Conservation (phyloP, 2,797 vertebrate genomes). For the Podargus strigoides region DNA sequence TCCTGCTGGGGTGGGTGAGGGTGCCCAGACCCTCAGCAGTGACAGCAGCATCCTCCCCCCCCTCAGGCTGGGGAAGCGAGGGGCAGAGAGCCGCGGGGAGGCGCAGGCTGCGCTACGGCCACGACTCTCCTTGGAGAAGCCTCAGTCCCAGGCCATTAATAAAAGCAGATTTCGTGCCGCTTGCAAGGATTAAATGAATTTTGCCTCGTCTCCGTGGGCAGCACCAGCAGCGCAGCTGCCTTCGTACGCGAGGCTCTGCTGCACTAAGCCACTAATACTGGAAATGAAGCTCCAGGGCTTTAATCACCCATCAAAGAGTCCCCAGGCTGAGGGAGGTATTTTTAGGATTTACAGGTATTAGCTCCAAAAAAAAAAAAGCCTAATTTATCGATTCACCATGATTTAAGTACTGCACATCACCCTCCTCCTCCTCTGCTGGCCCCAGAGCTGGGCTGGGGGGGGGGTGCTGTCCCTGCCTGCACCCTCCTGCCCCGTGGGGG, state of each 20-base stretch:
- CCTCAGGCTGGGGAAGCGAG: neutral
- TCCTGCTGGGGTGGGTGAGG: neutral
- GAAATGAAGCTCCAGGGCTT: conserved; percentile 3
- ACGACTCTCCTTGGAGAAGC: neutral
- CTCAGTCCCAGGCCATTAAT: neutral
- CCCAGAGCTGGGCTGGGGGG: neutral
- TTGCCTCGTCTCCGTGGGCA: neutral
- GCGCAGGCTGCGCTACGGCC: accelerated
- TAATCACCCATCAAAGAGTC: conserved; percentile 21
- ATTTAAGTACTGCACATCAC: neutral
- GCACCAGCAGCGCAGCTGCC: neutral
- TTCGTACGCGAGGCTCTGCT: neutral
- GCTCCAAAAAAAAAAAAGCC: neutral
- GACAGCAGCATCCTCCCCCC: neutral
- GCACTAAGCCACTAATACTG: conserved; percentile 12
- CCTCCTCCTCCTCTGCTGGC: neutral
- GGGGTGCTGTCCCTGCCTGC: neutral
- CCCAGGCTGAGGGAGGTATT: neutral
- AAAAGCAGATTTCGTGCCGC: neutral
- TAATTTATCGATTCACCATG: neutral
- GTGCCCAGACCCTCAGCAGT: neutral
- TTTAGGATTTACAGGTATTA: conserved; percentile 48
- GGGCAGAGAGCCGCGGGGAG: neutral
- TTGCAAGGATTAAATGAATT: neutral
- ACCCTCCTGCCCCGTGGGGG: neutral